Evolutionary conservation across 2,113 vertebrate genomes (phyloP).

Genomic region (Azemiops feae): DNA sequence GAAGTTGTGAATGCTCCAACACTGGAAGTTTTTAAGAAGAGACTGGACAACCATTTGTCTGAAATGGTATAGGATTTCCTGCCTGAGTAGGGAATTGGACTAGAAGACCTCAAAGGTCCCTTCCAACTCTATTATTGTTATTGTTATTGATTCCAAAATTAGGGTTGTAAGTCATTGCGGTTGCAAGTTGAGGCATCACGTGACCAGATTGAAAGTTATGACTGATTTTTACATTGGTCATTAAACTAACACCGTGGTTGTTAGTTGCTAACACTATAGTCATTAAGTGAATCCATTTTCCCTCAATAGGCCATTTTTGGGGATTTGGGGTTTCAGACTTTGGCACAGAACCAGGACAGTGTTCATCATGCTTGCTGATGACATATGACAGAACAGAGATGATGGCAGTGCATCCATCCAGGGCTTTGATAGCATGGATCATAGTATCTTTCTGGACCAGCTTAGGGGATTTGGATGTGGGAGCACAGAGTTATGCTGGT

Average conservation of each 20-base stretch:
- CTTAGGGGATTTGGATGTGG: neutral
- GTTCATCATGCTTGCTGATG: neutral
- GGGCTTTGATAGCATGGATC: neutral
- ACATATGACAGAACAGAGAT: neutral
- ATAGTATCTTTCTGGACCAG: neutral
- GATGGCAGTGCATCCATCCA: neutral
- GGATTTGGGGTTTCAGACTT: neutral
- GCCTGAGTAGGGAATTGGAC: no score
- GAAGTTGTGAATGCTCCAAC: no score
- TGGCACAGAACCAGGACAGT: neutral
- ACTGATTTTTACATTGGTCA: neutral
- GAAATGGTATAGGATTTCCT: no score
- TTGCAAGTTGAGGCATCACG: neutral
- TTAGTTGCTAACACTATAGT: neutral
- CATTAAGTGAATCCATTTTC: neutral
- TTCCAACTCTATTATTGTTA: no score
- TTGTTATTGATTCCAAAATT: neutral
- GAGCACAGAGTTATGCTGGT: neutral
- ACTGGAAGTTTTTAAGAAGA: no score
- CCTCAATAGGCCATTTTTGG: neutral
- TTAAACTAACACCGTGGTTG: neutral
- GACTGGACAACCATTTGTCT: no score
- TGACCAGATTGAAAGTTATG: neutral
- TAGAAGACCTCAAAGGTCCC: no score
- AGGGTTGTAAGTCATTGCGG: neutral